phyloP scores from a whole-genome alignment of 2,113 vertebrate genomes.

The Archilochus colubris region DNA sequence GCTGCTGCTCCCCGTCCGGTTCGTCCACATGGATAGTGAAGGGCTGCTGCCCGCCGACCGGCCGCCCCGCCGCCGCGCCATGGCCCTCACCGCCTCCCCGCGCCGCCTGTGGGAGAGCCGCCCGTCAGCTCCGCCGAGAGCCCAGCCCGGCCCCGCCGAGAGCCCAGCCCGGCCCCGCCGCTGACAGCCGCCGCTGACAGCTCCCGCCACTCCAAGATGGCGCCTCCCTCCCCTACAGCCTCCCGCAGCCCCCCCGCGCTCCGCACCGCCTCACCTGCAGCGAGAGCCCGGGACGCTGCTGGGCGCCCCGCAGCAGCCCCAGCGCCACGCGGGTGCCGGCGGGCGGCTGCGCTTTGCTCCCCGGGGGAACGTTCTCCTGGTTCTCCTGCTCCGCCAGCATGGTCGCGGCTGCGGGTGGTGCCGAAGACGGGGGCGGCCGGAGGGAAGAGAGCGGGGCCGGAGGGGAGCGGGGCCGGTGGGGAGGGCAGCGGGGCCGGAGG shows the following conservation, averaged over 20 bases:
- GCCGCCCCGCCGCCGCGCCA: constrained; percentile 72
- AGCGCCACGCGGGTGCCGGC: constrained; percentile 77
- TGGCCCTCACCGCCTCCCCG: constrained; percentile 75
- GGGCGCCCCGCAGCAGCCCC: constrained; percentile 80
- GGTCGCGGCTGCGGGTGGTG: neutral
- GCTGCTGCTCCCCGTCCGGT: constrained; percentile 72
- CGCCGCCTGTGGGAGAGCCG: neutral
- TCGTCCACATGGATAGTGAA: constrained; percentile 90
- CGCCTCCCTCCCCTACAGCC: neutral
- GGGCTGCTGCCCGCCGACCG: constrained; percentile 57
- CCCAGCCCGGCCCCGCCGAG: no score
- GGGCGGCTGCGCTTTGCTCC: neutral
- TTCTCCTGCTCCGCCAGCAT: constrained; percentile 78
- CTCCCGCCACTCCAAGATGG: neutral
- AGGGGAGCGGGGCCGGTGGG: no score
- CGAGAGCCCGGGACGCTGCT: constrained; percentile 19
- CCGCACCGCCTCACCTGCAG: constrained; percentile 56
- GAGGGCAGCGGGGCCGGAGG: no score
- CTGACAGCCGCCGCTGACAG: neutral
- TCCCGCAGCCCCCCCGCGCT: no score
- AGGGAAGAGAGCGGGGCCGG: no score
- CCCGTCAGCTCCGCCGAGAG: neutral
- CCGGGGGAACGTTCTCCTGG: constrained; percentile 86
- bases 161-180: no score
- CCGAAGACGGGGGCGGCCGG: neutral